A percentile compares a stretch with the other conserved stretches of the same genome.
phyloP scores from a whole-genome alignment of 1,140 invertebrate genomes.

The Metaphire vulgaris region DNA sequence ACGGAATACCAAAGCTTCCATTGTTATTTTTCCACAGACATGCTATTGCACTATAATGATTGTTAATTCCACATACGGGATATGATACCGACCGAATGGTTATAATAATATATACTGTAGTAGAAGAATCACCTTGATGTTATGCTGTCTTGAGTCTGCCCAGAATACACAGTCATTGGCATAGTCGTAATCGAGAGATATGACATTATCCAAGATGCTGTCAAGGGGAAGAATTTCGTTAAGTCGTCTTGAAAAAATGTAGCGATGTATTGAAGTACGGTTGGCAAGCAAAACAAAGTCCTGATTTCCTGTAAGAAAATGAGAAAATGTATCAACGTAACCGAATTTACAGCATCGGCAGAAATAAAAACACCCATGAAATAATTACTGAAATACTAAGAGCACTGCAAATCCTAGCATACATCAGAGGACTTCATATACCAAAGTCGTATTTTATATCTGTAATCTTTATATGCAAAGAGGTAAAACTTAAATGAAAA shows the following conservation, averaged over 20 bases:
- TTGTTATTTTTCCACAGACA: not conserved
- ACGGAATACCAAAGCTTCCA: not conserved
- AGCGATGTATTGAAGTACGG: slow-evolving; percentile 65
- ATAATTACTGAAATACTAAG: too few species aligned
- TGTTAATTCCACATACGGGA: not conserved
- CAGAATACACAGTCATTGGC: slow-evolving; percentile 38
- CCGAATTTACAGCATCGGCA: not conserved
- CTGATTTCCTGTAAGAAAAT: slow-evolving; percentile 55
- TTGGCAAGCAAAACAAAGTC: slow-evolving; percentile 74
- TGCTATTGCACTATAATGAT: not conserved
- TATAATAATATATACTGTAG: too few species aligned
- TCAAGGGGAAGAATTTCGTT: slow-evolving; percentile 62
- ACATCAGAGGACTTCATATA: too few species aligned
- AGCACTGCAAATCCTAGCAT: too few species aligned
- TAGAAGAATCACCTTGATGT: slow-evolving; percentile 59
- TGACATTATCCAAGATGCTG: slow-evolving; percentile 54
- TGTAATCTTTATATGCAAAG: too few species aligned
- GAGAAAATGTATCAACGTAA: too few species aligned
- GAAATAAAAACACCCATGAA: not conserved
- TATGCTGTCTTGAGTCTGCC: slow-evolving; percentile 31
- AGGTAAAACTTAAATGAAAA: too few species aligned
- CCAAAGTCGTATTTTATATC: too few species aligned
- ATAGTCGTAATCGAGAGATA: slow-evolving; percentile 40
- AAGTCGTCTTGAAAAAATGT: slow-evolving; percentile 57
- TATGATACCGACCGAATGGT: not conserved